Percentiles rank a stretch among this genome's conserved stretches.
Evolutionary conservation across 2,888 invertebrate species (phyloP).

Genomic region (Cerastis leucographa): DNA sequence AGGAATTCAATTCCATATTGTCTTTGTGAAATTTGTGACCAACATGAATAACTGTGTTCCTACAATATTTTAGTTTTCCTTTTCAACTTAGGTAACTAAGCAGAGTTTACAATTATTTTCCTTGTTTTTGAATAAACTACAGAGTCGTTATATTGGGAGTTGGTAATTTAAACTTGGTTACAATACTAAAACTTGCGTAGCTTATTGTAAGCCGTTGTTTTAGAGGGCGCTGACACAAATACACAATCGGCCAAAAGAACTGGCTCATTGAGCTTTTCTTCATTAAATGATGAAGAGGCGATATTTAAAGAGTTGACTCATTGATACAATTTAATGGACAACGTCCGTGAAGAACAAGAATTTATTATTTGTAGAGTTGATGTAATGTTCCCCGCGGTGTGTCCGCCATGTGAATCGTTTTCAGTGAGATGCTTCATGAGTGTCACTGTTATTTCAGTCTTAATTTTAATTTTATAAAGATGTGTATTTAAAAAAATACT

Average conservation of each 20-base stretch:
- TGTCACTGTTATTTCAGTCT: slow-evolving; percentile 29
- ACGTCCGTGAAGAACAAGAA: slow-evolving; percentile 35
- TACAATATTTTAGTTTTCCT: slow-evolving; percentile 14
- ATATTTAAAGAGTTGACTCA: slow-evolving; percentile 40
- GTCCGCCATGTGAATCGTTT: slow-evolving; percentile 46
- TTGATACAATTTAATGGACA: slow-evolving; percentile 57
- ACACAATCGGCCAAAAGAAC: slow-evolving; percentile 2
- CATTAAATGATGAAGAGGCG: slow-evolving; percentile 35
- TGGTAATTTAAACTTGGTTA: neutral
- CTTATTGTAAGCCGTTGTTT: neutral
- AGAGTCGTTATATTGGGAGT: neutral
- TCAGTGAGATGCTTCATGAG: slow-evolving; percentile 38
- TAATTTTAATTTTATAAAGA: neutral
- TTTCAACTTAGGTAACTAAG: slow-evolving; percentile 3
- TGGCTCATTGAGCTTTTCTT: slow-evolving; percentile 31
- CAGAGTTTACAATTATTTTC: slow-evolving; percentile 12
- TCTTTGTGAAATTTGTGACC: slow-evolving; percentile 5
- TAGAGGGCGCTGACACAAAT: neutral
- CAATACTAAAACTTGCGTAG: neutral
- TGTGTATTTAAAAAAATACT: neutral
- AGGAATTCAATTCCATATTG: slow-evolving; percentile 2
- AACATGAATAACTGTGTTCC: neutral
- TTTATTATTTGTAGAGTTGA: slow-evolving; percentile 51
- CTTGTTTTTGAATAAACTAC: slow-evolving; percentile 23
- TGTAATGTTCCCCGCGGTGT: slow-evolving; percentile 12